Conservation (phyloP, 2,113 vertebrate species). For the Syrmaticus mikado region DNA sequence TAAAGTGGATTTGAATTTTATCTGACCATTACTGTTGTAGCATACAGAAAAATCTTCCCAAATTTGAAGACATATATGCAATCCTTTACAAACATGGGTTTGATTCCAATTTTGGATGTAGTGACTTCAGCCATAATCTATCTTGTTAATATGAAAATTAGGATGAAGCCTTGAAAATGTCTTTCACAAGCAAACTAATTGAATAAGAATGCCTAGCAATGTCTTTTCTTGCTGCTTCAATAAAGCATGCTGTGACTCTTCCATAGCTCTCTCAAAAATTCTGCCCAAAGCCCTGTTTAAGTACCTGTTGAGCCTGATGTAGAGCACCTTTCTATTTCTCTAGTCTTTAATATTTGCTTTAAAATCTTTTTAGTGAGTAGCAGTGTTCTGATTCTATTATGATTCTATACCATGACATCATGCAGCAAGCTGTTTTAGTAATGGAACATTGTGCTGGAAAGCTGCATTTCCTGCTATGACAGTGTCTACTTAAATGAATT, state of each 20-base stretch:
- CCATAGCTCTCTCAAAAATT: not conserved
- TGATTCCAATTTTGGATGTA: not conserved
- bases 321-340: not conserved
- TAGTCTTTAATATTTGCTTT: not conserved
- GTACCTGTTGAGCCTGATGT: not conserved
- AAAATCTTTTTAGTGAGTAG: not conserved
- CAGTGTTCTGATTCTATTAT: no score
- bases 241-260: not conserved
- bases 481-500: no score
- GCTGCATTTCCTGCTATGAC: no score
- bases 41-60: not conserved
- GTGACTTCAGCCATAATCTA: not conserved
- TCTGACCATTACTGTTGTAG: not conserved
- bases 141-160: not conserved
- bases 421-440: no score
- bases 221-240: not conserved
- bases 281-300: not conserved
- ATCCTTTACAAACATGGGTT: not conserved
- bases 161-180: not conserved
- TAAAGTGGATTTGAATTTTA: not conserved
- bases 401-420: no score
- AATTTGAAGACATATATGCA: not conserved
- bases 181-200: not conserved
- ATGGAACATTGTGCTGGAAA: no score
- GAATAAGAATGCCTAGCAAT: not conserved